These are phyloP conservation scores for Podarcis muralis DNA, from an alignment of 2,113 vertebrate species.

Conservation along the genomic window DNA sequence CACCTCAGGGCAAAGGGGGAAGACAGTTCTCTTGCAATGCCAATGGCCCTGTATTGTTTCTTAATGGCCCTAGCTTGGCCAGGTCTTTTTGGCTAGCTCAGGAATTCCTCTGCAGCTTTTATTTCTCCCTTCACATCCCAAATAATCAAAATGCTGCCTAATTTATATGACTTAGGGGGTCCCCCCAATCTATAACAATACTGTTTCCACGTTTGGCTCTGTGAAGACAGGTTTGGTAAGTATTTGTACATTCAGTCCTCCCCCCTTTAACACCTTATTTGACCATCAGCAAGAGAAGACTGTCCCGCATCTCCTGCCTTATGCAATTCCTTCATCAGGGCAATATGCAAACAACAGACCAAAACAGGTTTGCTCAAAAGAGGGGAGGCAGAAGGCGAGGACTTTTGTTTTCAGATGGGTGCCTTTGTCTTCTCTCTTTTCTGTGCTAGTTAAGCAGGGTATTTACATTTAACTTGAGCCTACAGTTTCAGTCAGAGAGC, in stretches of 20 bases:
- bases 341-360: conserved; percentile 1
- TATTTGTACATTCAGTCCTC: background rate
- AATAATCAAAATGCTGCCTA: no score
- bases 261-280: background rate
- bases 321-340: background rate
- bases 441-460: conserved; percentile 3
- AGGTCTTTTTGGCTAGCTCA: no score
- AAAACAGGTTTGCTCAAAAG: background rate
- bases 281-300: background rate
- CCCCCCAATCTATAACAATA: no score
- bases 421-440: conserved; percentile 8
- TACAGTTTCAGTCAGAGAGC: background rate
- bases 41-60: no score
- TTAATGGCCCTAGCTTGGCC: no score
- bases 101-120: no score
- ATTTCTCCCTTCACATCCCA: no score
- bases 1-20: no score
- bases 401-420: background rate
- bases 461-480: conserved; percentile 11
- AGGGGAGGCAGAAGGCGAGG: background rate
- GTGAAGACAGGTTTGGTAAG: background rate
- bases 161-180: no score
- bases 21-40: no score
- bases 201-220: background rate
- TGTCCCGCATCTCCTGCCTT: background rate